Conservation (phyloP, 2,888 invertebrate genomes). For the Drosophila eohydei region DNA sequence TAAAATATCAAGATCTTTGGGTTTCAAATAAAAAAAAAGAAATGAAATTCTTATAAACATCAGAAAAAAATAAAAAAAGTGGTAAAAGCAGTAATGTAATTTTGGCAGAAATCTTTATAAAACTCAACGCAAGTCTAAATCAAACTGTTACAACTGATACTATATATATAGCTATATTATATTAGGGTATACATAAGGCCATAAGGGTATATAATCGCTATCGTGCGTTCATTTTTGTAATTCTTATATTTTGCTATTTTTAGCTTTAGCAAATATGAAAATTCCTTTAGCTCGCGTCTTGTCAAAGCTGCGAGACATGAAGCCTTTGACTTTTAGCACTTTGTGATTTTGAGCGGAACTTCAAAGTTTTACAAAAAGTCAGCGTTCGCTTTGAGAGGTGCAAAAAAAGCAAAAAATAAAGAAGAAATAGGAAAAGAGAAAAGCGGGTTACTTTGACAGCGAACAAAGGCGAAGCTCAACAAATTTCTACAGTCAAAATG, state of each 20-base stretch:
- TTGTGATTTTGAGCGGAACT: constrained; percentile 56
- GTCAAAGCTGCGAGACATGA: constrained; percentile 47
- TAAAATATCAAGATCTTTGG: too few relatives aligned
- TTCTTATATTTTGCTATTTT: constrained; percentile 1
- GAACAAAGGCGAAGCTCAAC: constrained; percentile 46
- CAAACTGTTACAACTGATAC: too few relatives aligned
- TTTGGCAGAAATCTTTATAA: too few relatives aligned
- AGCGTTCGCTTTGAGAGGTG: constrained; percentile 36
- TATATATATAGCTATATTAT: too few relatives aligned
- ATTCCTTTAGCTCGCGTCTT: constrained; percentile 32
- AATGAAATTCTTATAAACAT: too few relatives aligned
- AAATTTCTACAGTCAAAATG: constrained; percentile 39
- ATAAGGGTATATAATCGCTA: neutral
- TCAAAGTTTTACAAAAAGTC: constrained; percentile 55
- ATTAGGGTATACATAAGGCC: neutral
- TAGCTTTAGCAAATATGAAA: constrained; percentile 32
- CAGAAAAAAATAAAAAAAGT: too few relatives aligned
- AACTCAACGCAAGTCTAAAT: too few relatives aligned
- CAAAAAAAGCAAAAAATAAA: constrained; percentile 5
- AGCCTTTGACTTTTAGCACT: constrained; percentile 52
- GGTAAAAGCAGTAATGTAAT: too few relatives aligned
- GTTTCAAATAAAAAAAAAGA: too few relatives aligned
- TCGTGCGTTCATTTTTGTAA: neutral
- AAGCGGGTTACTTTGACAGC: constrained; percentile 37
- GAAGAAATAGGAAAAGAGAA: constrained; percentile 14